Base-by-base conservation (phyloP, 2,797 vertebrate genomes). In the Manis pentadactyla region DNA sequence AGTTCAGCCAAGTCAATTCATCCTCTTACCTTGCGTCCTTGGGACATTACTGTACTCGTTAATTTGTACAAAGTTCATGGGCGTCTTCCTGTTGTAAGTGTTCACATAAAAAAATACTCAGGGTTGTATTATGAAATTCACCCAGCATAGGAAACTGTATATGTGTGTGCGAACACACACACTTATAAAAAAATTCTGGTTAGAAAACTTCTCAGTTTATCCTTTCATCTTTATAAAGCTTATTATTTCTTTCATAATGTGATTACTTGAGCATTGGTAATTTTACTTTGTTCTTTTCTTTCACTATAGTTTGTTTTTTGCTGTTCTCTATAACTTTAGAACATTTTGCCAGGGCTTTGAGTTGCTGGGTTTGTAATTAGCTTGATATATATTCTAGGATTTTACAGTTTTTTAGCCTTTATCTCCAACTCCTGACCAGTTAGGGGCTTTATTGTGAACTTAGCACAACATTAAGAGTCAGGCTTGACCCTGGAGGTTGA, bases 11-110 rank as follows among this genome's bases (percentile, higher is more conserved):
- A 99, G 34, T 97, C 98, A 1, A 92, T 99, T 79, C 99, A 99
- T 95, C 99, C 99, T 0, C 98, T 99, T 39, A 98, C 99, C 87
- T 98, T 99, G 95, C 99, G 99, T 63, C 99, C 99, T 0, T 99
- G 99, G 99, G 99, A 99, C 96, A 99, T 99, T 98, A 99, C 99
- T 0, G 99, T 99, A 37, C 99, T 99, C 93, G 99, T 99, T 94
- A 99, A 99, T 98, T 98, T 99, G 93, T 99, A 99, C 98, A 99
- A 99, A 98, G 99, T 99, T 86, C 99, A 99, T n/a, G 99, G 99
- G 19, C 98, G 99, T n/a, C 98, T 99, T 92, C 99, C 99, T 68
- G 99, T 99, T 97, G 99, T 99, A 98, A 99, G 99, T 98, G 29
- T 87, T 92, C 82, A 37, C 12, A 4, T 53, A 51, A 64, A 51